Evolutionary conservation across 2,797 vertebrate species (phyloP), one percentile per base, ranked within the genome.

Genomic region (Danio kyathit): DNA sequence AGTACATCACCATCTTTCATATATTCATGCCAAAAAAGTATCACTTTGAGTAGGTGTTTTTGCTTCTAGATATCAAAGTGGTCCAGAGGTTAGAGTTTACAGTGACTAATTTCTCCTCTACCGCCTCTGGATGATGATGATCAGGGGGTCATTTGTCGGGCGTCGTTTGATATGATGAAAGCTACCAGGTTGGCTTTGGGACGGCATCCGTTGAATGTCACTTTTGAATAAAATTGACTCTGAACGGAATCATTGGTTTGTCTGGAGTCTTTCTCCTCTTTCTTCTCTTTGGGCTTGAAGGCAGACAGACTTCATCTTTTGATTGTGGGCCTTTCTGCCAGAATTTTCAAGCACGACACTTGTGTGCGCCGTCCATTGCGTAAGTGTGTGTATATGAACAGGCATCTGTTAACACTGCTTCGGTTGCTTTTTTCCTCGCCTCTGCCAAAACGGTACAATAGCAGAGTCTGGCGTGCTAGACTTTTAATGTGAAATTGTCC

Each of bases 241-340:
- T 14, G 54, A 46, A 82, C 76, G 43, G 85, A 88, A 88, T 84
- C 83, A 83, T 83, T 66, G 61, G 13, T 40, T 29, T 66, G 63
- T 77, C 63, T 48, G 75, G 19, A 59, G 16, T 66, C 63, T 70
- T 71, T 43, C n/a, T 57, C 40, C 11, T 46, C 17, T 71, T 51
- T 51, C 54, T 67, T 82, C 67, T 81, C 81, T 90, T 86, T 83
- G 83, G 87, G 83, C 89, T 91, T 92, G 87, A 91, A 93, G 91
- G 89, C 76, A 89, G 88, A 87, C 85, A 79, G 85, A 85, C 67
- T 85, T 86, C 86, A 78, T 84, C 87, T 88, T 94, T 92, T 94
- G 91, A 94, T 93, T 87, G 86, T 90, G 92, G 89, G 86, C 88
- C 89, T 93, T 92, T 92, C 86, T 81, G 86, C 87, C 46, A 49